phyloP scores from a whole-genome alignment of 2,113 vertebrate species.

The Embiotoca jacksoni region DNA sequence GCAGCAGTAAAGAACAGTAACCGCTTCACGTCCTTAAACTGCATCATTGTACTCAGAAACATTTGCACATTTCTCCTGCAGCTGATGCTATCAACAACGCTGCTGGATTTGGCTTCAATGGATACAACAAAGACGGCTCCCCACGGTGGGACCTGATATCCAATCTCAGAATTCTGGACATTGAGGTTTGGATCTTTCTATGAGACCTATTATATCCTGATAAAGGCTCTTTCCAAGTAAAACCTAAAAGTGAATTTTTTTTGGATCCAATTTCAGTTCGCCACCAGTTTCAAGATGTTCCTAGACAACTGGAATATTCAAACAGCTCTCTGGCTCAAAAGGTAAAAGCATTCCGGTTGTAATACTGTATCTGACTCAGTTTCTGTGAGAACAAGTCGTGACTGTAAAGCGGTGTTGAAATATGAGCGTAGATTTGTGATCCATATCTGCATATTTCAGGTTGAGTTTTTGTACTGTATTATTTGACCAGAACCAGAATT shows the following conservation, averaged over 20 bases:
- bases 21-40: too few relatives aligned
- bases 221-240: background rate
- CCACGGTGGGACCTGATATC: constrained; percentile 95
- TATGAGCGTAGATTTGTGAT: background rate
- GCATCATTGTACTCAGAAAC: constrained; percentile 13
- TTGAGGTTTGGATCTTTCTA: constrained; percentile 87
- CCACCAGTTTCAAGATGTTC: constrained; percentile 99
- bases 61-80: constrained; percentile 69
- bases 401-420: background rate
- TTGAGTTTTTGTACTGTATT: too few relatives aligned
- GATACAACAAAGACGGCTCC: constrained; percentile 91
- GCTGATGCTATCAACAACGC: constrained; percentile 99
- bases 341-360: constrained; percentile 80
- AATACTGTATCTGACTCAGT: background rate
- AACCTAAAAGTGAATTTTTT: constrained; percentile 16
- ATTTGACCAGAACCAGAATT: too few relatives aligned
- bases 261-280: constrained; percentile 86
- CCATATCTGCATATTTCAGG: background rate
- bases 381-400: background rate
- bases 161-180: constrained; percentile 94
- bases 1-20: too few relatives aligned
- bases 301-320: constrained; percentile 99
- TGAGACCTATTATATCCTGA: background rate
- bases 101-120: constrained; percentile 97
- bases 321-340: constrained; percentile 98